Evolutionary conservation across 2,113 vertebrate genomes (phyloP).

Genomic region (Epinephelus cyanopodus): DNA sequence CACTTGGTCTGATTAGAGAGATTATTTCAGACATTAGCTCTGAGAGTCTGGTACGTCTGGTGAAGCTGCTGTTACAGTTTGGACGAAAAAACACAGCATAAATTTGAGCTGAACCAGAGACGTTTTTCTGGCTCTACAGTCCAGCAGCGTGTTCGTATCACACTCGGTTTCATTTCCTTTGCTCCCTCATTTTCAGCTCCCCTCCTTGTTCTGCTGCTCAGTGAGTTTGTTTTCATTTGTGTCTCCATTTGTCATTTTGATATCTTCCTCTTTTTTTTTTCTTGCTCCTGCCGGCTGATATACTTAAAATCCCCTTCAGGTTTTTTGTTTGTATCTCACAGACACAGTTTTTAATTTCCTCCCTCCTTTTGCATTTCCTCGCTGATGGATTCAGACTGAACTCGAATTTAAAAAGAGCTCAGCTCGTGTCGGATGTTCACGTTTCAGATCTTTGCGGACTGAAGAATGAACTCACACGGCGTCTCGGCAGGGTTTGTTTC

Average conservation of each 20-base stretch:
- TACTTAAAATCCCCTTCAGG: constrained; percentile 7
- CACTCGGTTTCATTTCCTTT: not conserved
- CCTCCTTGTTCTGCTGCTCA: not conserved
- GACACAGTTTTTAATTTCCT: constrained; percentile 6
- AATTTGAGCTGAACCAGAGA: no score
- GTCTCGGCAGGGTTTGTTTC: not conserved
- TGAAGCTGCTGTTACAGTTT: no score
- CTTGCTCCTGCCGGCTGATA: not conserved
- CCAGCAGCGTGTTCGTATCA: no score
- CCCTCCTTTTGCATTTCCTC: not conserved
- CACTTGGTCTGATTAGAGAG: no score
- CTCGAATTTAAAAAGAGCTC: not conserved
- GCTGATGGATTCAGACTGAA: not conserved
- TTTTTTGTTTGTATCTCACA: not conserved
- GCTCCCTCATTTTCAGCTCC: not conserved
- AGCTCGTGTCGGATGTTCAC: not conserved
- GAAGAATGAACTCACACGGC: not conserved
- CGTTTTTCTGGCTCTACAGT: no score
- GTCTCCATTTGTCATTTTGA: not conserved
- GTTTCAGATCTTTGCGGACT: not conserved
- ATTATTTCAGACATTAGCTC: no score
- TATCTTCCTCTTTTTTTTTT: not conserved
- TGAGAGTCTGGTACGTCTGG: no score
- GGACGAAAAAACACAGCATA: no score
- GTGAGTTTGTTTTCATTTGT: not conserved